Conservation (phyloP, 2,113 vertebrate genomes). For the Theropithecus gelada region DNA sequence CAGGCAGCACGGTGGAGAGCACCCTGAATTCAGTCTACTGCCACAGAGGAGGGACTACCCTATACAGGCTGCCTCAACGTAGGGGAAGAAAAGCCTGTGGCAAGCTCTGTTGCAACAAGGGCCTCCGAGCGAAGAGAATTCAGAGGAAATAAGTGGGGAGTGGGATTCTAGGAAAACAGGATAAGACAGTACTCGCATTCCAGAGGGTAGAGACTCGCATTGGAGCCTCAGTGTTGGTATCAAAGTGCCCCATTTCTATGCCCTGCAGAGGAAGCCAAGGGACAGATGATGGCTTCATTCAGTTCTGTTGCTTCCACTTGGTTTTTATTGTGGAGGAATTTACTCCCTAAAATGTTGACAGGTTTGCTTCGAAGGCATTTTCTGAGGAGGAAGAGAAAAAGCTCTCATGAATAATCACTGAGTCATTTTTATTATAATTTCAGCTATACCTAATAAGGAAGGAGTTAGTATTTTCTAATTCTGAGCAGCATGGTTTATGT, state of each 20-base stretch:
- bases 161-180: background rate
- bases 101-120: background rate
- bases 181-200: too few relatives aligned
- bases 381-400: background rate
- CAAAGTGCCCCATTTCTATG: fast-evolving
- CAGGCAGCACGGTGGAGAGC: fast-evolving
- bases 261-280: background rate
- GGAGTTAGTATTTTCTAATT: background rate
- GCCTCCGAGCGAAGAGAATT: fast-evolving
- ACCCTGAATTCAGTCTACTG: background rate
- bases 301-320: background rate
- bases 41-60: fast-evolving
- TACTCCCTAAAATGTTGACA: background rate
- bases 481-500: background rate
- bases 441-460: background rate
- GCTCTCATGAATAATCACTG: background rate
- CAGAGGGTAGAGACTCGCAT: fast-evolving
- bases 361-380: conserved; percentile 1
- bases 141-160: too few relatives aligned
- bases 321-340: background rate
- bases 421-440: conserved; percentile 21
- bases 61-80: fast-evolving
- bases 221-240: background rate
- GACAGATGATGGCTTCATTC: fast-evolving
- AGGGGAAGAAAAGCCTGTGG: background rate